Base-by-base conservation (phyloP, 2,113 vertebrate species). In the Passer domesticus region DNA sequence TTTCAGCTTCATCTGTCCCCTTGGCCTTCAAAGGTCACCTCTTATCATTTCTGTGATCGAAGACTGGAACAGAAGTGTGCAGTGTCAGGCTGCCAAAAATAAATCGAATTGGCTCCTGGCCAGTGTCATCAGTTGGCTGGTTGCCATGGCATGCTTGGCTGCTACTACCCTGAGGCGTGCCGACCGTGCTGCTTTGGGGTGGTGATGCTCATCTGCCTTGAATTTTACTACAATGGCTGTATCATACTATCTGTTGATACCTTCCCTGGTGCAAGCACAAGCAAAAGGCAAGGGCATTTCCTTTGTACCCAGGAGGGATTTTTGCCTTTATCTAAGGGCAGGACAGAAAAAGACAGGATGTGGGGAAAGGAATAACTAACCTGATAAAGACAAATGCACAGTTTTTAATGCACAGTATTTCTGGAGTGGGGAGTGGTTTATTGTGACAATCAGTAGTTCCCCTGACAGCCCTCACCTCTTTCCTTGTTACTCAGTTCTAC, bases 1-100 rank as follows among this genome's bases (percentile, higher is more conserved):
- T 95, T 82, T 94, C 87, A 91, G 44, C 58, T 95, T 74, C 92
- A 68, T 87, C 77, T 41, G 58, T 63, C 76, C 47, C 46, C 41
- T 73, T 97, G 91, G 83, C 56, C 96, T 93, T 82, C 85, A 76
- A 55, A 95, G 94, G 92, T 96, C 95, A 94, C 47, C 37, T 94
- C 86, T 77, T 94, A 81, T 30, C 1, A 0, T 33, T 59, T 81
- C 44, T 77, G 18, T 59, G 92, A 74, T 74, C 6, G 33, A 96
- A 87, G 85, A 69, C 47, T 87, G 78, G 64, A 83, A 93, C 52
- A 69, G 52, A 77, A 81, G 69, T 73, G 55, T 35, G 59, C 9
- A 12, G 76, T 93, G 33, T 56, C 55, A 56, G 79, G 41, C 86
- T 94, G 92, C 90, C 92, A 96, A 94, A 95, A 90, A 92, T 89